Evolutionary conservation across 1,140 invertebrate genomes (phyloP).

Genomic region (Drosophila sechellia): DNA sequence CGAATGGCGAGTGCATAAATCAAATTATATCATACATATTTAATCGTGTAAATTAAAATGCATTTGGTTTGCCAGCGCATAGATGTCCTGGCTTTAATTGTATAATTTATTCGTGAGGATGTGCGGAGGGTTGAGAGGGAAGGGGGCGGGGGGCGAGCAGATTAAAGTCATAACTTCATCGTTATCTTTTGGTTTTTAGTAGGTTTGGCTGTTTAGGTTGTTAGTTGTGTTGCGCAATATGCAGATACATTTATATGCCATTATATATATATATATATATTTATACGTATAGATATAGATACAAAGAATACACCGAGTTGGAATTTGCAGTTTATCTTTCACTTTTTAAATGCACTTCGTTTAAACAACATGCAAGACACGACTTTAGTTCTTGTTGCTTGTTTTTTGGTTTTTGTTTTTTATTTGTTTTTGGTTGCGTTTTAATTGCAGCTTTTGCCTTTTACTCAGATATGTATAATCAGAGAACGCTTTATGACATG

Average conservation of each 20-base stretch:
- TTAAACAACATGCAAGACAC: conserved; percentile 76
- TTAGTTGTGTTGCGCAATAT: conserved; percentile 64
- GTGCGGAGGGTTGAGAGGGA: not conserved
- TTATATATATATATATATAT: conserved; percentile 37
- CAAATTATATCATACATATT: conserved; percentile 63
- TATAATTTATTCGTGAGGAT: conserved; percentile 23
- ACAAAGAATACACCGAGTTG: conserved; percentile 67
- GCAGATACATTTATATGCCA: conserved; percentile 49
- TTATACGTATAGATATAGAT: conserved; percentile 56
- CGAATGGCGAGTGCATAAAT: conserved; percentile 62
- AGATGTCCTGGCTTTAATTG: conserved; percentile 44
- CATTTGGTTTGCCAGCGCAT: conserved; percentile 44
- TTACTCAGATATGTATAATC: conserved; percentile 50
- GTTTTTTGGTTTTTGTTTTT: conserved; percentile 8
- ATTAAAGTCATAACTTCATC: conserved; percentile 63
- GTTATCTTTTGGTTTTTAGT: conserved; percentile 51
- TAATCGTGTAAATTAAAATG: conserved; percentile 68
- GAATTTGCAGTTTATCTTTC: conserved; percentile 43
- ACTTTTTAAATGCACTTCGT: conserved; percentile 63
- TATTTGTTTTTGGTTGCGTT: conserved; percentile 27
- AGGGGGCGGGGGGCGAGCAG: conserved; percentile 5
- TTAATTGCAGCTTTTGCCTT: conserved; percentile 38
- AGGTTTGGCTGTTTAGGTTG: conserved; percentile 50
- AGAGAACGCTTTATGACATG: conserved; percentile 76
- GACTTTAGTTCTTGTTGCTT: conserved; percentile 49